phyloP scores from a whole-genome alignment of 1,140 invertebrate genomes.

The Drosophila pallidifrons region DNA sequence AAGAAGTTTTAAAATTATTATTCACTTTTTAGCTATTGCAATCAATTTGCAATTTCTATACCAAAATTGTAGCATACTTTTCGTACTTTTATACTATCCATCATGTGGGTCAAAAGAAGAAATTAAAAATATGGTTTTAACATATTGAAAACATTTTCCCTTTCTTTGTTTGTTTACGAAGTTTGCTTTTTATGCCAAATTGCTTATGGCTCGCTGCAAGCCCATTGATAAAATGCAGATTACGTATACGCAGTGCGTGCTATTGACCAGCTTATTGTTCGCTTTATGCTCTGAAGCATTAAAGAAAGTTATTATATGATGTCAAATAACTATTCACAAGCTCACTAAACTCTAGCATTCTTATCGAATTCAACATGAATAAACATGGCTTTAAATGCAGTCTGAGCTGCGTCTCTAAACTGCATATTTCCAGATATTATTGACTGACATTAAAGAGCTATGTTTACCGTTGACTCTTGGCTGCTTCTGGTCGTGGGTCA shows the following conservation, averaged over 20 bases:
- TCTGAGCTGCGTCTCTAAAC: not conserved
- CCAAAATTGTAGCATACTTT: too few species aligned
- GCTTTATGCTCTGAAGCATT: not conserved
- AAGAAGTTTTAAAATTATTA: constrained; percentile 3
- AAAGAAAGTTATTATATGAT: not conserved
- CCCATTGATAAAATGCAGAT: not conserved
- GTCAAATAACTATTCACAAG: not conserved
- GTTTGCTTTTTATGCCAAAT: too few species aligned
- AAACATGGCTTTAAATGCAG: constrained; percentile 5
- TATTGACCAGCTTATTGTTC: not conserved
- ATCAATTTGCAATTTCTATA: not conserved
- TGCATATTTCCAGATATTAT: not conserved
- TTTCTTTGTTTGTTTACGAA: too few species aligned
- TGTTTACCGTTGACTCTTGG: not conserved
- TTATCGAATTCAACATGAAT: constrained; percentile 14
- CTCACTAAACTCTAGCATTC: not conserved
- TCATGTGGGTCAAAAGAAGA: too few species aligned
- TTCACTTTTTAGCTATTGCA: not conserved
- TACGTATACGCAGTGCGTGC: constrained; percentile 10
- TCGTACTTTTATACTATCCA: too few species aligned
- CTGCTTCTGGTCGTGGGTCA: not conserved
- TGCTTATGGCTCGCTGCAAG: not conserved
- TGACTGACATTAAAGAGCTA: not conserved
- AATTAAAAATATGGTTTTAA: too few species aligned
- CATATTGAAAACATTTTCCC: too few species aligned